Conservation (phyloP, 2,888 invertebrate genomes). For the Melinaea marsaeus region DNA sequence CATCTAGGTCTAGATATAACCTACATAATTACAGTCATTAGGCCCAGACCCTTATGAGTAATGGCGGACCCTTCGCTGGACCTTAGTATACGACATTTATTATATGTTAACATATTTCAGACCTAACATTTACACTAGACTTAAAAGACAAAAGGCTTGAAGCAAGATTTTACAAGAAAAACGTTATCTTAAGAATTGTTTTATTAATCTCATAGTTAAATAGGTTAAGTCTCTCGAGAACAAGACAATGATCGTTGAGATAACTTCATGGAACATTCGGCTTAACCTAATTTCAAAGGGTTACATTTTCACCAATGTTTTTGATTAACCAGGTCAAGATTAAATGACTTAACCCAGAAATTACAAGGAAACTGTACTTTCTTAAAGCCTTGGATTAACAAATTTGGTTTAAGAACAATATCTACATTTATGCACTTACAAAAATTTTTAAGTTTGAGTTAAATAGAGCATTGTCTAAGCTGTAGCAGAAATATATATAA, state of each 20-base stretch:
- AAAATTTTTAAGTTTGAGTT: too few relatives aligned
- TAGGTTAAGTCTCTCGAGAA: not conserved
- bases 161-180: not conserved
- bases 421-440: not conserved
- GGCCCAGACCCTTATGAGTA: conserved; percentile 18
- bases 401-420: not conserved
- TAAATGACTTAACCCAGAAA: conserved; percentile 9
- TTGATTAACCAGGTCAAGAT: conserved; percentile 24
- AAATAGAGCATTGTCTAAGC: too few relatives aligned
- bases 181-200: too few relatives aligned
- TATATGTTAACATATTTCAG: not conserved
- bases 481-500: too few relatives aligned
- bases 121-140: too few relatives aligned
- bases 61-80: conserved; percentile 19
- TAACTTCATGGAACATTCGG: conserved; percentile 2
- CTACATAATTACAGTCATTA: conserved; percentile 27
- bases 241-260: conserved; percentile 1
- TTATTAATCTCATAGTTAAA: too few relatives aligned
- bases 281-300: conserved; percentile 22
- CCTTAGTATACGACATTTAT: conserved; percentile 2
- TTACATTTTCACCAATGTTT: conserved; percentile 18
- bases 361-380: not conserved
- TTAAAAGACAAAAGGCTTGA: not conserved
- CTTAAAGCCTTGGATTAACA: not conserved
- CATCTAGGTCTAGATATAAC: conserved; percentile 1